Evolutionary conservation across 2,797 vertebrate species (phyloP).

Genomic region (Sus cebifrons): DNA sequence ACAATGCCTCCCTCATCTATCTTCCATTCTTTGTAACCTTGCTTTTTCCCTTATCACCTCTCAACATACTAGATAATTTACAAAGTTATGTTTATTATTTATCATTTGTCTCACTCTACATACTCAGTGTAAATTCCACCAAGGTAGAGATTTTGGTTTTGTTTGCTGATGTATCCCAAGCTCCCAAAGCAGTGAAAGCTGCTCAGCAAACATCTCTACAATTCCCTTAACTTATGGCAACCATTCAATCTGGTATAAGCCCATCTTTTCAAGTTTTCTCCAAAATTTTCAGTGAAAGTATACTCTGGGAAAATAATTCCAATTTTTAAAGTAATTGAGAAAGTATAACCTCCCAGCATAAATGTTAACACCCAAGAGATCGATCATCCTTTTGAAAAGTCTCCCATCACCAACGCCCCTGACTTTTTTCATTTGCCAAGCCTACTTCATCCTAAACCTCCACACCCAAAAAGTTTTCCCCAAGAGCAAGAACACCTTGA

Average conservation of each 20-base stretch:
- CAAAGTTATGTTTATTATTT: conserved; percentile 4
- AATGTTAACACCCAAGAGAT: neutral
- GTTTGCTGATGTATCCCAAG: neutral
- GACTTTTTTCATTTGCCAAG: conserved; percentile 9
- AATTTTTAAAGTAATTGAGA: conserved; percentile 41
- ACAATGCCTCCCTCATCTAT: neutral
- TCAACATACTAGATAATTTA: conserved; percentile 1
- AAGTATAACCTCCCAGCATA: neutral
- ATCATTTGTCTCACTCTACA: neutral
- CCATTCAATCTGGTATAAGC: neutral
- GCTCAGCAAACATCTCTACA: neutral
- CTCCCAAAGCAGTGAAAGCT: neutral
- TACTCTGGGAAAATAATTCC: neutral
- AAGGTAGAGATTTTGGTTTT: neutral
- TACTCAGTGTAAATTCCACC: neutral
- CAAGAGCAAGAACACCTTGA: neutral
- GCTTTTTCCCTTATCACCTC: neutral
- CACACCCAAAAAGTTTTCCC: neutral
- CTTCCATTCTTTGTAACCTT: neutral
- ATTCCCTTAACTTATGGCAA: neutral
- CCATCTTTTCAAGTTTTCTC: neutral
- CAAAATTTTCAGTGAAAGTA: conserved; percentile 16
- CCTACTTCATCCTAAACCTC: neutral
- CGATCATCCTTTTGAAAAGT: neutral
- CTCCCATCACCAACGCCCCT: neutral